A percentile compares a stretch with the other conserved stretches of the same genome.
Conservation (phyloP, 2,113 vertebrate genomes). For the Crotalus viridis region DNA sequence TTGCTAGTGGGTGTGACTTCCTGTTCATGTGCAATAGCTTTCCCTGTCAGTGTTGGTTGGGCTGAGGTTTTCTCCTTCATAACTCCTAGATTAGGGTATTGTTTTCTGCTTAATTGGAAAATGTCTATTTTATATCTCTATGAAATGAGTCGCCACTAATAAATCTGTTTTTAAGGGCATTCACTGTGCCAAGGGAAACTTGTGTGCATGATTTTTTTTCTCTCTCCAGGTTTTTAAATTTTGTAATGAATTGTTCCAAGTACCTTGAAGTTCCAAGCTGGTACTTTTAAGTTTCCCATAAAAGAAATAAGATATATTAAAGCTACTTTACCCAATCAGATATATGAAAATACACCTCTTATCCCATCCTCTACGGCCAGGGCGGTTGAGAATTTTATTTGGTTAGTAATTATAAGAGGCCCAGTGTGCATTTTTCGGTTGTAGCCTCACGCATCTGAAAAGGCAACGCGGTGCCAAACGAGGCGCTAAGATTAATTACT, state of each 20-base stretch:
- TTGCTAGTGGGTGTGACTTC: neutral
- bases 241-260: neutral
- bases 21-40: neutral
- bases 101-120: neutral
- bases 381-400: too few species aligned
- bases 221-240: neutral
- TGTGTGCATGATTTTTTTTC: neutral
- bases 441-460: neutral
- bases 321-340: neutral
- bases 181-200: neutral
- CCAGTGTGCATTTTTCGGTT: neutral
- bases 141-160: neutral
- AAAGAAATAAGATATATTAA: neutral
- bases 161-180: neutral
- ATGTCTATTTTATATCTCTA: neutral
- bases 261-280: neutral
- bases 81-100: neutral
- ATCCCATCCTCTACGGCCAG: too few species aligned
- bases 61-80: neutral
- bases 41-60: neutral
- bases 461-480: neutral
- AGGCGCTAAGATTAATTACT: neutral
- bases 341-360: neutral
- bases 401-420: neutral
- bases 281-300: neutral